Conservation (phyloP, 2,797 vertebrate genomes). For the Neopelma chrysocephalum region DNA sequence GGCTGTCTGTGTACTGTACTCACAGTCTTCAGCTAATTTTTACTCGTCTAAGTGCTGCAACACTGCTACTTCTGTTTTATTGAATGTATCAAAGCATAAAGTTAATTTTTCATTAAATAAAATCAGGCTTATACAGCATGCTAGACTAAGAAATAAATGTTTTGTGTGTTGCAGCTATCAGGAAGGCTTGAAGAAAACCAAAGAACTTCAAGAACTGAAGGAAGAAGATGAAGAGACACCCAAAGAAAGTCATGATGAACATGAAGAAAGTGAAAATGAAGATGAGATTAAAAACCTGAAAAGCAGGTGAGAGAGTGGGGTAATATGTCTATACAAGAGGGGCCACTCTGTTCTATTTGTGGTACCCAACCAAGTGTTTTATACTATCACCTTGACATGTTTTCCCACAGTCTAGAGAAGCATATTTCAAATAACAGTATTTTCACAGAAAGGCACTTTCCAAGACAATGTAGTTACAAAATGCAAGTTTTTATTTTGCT, state of each 20-base stretch:
- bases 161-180: constrained; percentile 73
- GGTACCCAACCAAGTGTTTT: not conserved
- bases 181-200: constrained; percentile 80
- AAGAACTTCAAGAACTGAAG: constrained; percentile 76
- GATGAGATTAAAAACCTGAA: constrained; percentile 68
- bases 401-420: not conserved
- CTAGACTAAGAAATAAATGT: not conserved
- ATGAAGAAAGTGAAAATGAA: constrained; percentile 71
- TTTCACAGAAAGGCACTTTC: not conserved
- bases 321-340: not conserved
- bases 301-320: constrained; percentile 69
- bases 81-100: not conserved
- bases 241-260: constrained; percentile 67
- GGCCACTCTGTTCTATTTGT: not conserved
- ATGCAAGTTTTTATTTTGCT: not conserved
- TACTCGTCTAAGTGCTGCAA: constrained; percentile 10
- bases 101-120: not conserved
- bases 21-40: constrained; percentile 13
- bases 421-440: not conserved
- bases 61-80: not conserved
- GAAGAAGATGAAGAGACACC: constrained; percentile 79
- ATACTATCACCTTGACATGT: not conserved
- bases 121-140: not conserved
- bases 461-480: not conserved
- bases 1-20: not conserved